phyloP scores from a whole-genome alignment of 2,888 invertebrate genomes.

The Andricus curvator region DNA sequence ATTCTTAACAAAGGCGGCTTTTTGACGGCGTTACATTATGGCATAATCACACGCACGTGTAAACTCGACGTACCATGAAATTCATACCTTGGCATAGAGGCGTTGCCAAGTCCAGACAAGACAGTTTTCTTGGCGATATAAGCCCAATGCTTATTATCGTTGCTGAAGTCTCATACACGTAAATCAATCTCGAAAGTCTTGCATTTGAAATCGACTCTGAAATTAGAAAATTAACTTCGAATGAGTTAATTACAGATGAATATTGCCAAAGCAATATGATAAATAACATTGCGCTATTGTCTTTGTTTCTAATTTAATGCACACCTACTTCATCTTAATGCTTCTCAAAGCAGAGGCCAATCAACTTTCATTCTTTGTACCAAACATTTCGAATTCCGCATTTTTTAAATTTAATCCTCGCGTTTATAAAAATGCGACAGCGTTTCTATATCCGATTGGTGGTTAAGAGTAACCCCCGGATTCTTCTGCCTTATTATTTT shows the following conservation, averaged over 20 bases:
- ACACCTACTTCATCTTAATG: not conserved
- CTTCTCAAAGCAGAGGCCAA: not conserved
- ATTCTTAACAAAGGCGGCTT: constrained; percentile 1
- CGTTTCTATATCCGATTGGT: too few relatives aligned
- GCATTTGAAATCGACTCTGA: constrained; percentile 4
- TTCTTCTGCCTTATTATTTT: too few relatives aligned
- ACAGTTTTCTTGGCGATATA: constrained; percentile 23
- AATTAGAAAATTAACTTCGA: constrained; percentile 16
- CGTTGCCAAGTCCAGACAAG: constrained; percentile 22
- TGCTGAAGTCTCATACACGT: constrained; percentile 1
- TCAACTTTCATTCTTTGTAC: not conserved
- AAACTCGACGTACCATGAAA: constrained; percentile 24
- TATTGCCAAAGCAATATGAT: not conserved
- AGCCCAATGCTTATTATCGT: constrained; percentile 15
- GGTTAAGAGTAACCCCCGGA: too few relatives aligned
- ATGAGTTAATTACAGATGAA: constrained; percentile 1
- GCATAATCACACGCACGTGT: constrained; percentile 20
- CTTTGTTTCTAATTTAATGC: not conserved
- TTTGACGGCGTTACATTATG: not conserved
- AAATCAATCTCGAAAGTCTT: constrained; percentile 21
- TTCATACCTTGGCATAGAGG: constrained; percentile 2
- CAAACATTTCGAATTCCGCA: not conserved
- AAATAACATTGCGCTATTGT: not conserved
- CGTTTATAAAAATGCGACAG: too few relatives aligned
- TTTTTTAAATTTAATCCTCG: not conserved